phyloP scores from a whole-genome alignment of 2,888 invertebrate genomes.

The Eucera pruinosa region DNA sequence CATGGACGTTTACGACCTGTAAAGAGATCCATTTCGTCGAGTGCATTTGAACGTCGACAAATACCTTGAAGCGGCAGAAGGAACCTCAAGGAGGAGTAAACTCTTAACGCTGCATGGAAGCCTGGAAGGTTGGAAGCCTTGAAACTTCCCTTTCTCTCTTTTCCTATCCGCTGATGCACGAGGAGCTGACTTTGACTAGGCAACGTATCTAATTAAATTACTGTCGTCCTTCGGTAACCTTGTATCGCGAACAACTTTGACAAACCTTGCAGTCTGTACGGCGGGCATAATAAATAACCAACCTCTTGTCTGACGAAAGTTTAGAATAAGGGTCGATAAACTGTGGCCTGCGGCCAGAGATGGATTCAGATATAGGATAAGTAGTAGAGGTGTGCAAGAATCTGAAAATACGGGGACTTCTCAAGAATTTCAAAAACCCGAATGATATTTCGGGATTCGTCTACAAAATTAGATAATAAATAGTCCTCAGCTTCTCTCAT shows the following conservation, averaged over 20 bases:
- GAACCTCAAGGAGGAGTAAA: slow-evolving; percentile 62
- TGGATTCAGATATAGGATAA: no score
- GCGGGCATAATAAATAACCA: no score
- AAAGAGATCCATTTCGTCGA: slow-evolving; percentile 73
- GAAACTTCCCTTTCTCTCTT: slow-evolving; percentile 42
- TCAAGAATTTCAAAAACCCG: no score
- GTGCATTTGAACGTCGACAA: slow-evolving; percentile 71
- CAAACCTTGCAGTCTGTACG: not conserved
- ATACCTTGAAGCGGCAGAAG: slow-evolving; percentile 61
- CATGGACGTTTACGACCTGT: slow-evolving; percentile 68
- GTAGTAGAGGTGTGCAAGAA: no score
- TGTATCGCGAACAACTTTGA: slow-evolving; percentile 21
- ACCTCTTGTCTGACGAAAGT: no score
- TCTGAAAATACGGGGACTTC: no score
- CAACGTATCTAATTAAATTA: slow-evolving; percentile 59
- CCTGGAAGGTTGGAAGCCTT: slow-evolving; percentile 51
- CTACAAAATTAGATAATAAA: no score
- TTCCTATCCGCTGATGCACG: slow-evolving; percentile 24
- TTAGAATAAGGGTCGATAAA: no score
- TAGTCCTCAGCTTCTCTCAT: no score
- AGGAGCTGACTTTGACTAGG: slow-evolving; percentile 44
- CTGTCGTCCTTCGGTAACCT: slow-evolving; percentile 30
- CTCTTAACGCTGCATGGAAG: slow-evolving; percentile 62
- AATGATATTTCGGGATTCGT: no score
- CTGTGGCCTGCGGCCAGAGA: no score